Percentiles rank a stretch among this genome's conserved stretches.
These are phyloP conservation scores for Drosophila prostipennis DNA, from an alignment of 2,888 invertebrate species.

Conservation along the genomic window DNA sequence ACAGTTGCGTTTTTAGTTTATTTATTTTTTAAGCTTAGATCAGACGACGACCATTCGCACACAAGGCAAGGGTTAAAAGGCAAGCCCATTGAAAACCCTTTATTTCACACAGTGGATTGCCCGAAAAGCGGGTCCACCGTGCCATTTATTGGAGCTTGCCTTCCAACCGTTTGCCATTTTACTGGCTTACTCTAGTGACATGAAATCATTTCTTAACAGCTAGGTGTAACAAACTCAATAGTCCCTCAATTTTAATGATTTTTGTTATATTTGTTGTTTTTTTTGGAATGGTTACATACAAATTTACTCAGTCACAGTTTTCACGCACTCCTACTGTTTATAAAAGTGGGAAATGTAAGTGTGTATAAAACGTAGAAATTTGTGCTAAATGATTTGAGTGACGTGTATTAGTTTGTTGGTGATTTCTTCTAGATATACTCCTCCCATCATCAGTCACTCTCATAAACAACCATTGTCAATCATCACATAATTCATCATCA, in stretches of 20 bases:
- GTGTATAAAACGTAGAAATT: constrained; percentile 55
- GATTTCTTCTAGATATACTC: constrained; percentile 19
- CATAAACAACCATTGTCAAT: constrained; percentile 46
- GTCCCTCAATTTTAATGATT: constrained; percentile 14
- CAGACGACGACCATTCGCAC: constrained; percentile 45
- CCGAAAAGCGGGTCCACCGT: constrained; percentile 22
- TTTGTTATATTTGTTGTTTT: background rate
- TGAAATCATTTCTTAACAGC: constrained; percentile 27
- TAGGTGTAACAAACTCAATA: constrained; percentile 33
- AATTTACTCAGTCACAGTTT: constrained; percentile 51
- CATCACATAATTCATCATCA: constrained; percentile 54
- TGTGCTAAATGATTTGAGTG: constrained; percentile 57
- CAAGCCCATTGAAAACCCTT: constrained; percentile 27
- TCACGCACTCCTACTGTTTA: constrained; percentile 28
- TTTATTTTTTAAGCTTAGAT: constrained; percentile 34
- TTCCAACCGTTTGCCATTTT: constrained; percentile 23
- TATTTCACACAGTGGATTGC: background rate
- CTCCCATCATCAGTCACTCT: constrained; percentile 40
- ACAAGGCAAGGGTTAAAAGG: constrained; percentile 15
- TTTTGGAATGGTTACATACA: constrained; percentile 60
- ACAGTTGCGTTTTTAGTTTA: constrained; percentile 39
- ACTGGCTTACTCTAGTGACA: constrained; percentile 28
- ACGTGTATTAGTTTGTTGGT: constrained; percentile 20
- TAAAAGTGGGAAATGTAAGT: constrained; percentile 10
- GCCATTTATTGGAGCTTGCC: constrained; percentile 21